A percentile compares a stretch with the other conserved stretches of the same genome.
Evolutionary conservation across 1,140 invertebrate genomes (phyloP).

Genomic region (Ruditapes philippinarum): DNA sequence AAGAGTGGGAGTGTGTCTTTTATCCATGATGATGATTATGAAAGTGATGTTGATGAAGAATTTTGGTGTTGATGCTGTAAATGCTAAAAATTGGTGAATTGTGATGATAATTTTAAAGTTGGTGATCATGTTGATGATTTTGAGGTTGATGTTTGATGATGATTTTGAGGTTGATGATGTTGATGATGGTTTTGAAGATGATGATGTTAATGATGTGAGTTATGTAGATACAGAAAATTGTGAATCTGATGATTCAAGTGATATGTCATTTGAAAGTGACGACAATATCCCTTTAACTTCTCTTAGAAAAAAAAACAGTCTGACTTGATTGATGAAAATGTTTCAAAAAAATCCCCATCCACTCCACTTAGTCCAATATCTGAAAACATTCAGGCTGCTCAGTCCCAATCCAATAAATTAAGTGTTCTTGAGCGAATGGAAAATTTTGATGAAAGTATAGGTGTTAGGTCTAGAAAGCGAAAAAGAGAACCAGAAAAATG

Average conservation of each 20-base stretch:
- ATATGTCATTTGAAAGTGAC: too few relatives aligned
- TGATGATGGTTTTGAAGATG: too few relatives aligned
- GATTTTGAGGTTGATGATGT: too few relatives aligned
- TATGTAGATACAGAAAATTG: background rate
- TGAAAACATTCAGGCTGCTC: background rate
- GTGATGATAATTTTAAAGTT: slow-evolving; percentile 22
- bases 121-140: too few relatives aligned
- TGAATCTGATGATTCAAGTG: background rate
- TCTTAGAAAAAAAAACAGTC: background rate
- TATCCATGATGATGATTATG: too few relatives aligned
- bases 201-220: background rate
- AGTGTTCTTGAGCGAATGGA: background rate
- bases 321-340: background rate
- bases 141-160: too few relatives aligned
- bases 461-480: slow-evolving; percentile 42
- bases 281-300: background rate
- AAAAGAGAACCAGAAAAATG: slow-evolving; percentile 6
- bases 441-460: slow-evolving; percentile 3
- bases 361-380: background rate
- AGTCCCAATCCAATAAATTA: background rate
- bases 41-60: too few relatives aligned
- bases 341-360: too few relatives aligned
- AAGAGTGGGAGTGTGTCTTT: too few relatives aligned
- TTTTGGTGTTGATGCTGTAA: too few relatives aligned
- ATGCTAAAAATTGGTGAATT: background rate